These are phyloP conservation scores for Trisateles emortualis DNA, from an alignment of 2,888 invertebrate species.

Conservation along the genomic window DNA sequence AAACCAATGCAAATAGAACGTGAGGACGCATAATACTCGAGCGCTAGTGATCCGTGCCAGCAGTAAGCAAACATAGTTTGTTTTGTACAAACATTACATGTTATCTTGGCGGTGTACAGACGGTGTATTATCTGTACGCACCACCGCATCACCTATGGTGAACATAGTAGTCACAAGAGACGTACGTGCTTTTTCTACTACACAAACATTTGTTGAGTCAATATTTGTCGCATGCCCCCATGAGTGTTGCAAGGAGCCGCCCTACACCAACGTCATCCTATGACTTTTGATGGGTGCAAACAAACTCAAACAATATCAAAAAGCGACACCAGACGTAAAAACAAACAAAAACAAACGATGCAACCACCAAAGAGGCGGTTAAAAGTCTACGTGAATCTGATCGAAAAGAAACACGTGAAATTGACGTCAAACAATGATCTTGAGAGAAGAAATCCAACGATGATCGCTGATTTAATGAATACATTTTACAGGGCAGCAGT, in stretches of 20 bases:
- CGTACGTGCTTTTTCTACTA: constrained; percentile 73
- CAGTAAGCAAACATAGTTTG: constrained; percentile 79
- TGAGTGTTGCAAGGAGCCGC: constrained; percentile 70
- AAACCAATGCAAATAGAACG: constrained; percentile 75
- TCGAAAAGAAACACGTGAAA: constrained; percentile 48
- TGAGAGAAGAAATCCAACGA: constrained; percentile 56
- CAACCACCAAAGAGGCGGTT: constrained; percentile 37
- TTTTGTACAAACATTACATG: constrained; percentile 75
- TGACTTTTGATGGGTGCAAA: constrained; percentile 47
- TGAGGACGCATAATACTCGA: constrained; percentile 72
- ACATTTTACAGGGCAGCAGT: constrained; percentile 78
- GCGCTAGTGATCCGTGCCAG: constrained; percentile 67
- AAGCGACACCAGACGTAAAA: constrained; percentile 41
- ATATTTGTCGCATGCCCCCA: constrained; percentile 76
- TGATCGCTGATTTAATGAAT: constrained; percentile 81
- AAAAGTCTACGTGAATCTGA: constrained; percentile 36
- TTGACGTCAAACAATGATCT: constrained; percentile 57
- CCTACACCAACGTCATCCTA: constrained; percentile 50
- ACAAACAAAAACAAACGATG: constrained; percentile 34
- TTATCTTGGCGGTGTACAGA: constrained; percentile 70
- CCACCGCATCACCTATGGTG: constrained; percentile 66
- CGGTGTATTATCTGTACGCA: constrained; percentile 65
- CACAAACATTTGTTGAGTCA: constrained; percentile 79
- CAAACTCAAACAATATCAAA: constrained; percentile 41
- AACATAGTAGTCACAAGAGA: constrained; percentile 68